These are phyloP conservation scores for Crenichthys baileyi DNA, from an alignment of 2,797 vertebrate species.

Conservation along the genomic window DNA sequence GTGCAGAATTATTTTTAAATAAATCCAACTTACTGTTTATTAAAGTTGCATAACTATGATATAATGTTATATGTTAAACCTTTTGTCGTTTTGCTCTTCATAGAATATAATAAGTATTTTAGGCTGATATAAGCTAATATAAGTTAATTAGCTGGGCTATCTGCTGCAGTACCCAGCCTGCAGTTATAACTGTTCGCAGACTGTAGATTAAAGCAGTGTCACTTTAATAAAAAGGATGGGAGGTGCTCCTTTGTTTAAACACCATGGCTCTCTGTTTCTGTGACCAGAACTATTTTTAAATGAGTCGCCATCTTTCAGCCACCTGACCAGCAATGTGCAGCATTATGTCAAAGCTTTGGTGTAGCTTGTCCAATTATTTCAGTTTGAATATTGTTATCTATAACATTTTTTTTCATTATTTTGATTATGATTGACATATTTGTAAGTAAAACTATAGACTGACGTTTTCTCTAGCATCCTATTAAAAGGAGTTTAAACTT, in stretches of 20 bases:
- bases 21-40: too few relatives aligned
- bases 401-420: neutral
- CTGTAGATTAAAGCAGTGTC: too few relatives aligned
- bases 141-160: too few relatives aligned
- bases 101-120: neutral
- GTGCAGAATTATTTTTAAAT: neutral
- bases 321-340: neutral
- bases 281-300: neutral
- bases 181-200: too few relatives aligned
- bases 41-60: neutral
- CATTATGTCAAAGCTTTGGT: too few relatives aligned
- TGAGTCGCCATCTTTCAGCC: neutral
- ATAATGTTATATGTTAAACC: neutral
- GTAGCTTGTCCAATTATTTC: neutral
- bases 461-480: neutral
- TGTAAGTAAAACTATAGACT: neutral
- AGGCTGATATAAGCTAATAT: too few relatives aligned
- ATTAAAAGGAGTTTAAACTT: neutral
- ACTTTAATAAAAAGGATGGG: too few relatives aligned
- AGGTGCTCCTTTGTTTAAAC: too few relatives aligned
- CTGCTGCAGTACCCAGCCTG: too few relatives aligned
- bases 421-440: neutral
- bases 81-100: neutral
- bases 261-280: too few relatives aligned
- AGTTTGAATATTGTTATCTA: neutral